Base-by-base conservation (phyloP, 2,113 vertebrate species). In the Carollia perspicillata region DNA sequence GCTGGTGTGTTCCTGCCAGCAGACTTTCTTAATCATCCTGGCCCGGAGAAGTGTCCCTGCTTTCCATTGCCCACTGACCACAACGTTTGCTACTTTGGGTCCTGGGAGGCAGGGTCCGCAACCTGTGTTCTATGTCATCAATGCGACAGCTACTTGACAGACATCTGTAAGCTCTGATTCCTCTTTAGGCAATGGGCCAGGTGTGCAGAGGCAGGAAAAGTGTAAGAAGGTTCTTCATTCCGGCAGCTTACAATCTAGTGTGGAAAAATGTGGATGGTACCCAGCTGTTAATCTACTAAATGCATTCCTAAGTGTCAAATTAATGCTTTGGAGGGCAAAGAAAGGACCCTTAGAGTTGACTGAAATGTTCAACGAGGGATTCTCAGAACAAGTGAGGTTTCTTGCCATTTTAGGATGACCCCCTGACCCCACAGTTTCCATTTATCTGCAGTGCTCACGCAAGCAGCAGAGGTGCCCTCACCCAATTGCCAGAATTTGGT, bases 261-360 rank as follows among this genome's bases (percentile, higher is more conserved):
- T 18, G 65, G 47, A 13, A 91, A 89, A n/a, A 20, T 16, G 22
- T 2, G 4, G 17, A 35, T 42, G 10, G 53, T 55, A 23, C 37
- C 78, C 35, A 55, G 63, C 40, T 16, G 42, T 37, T 44, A 42
- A 14, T 60, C 1, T 49, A 68, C n/a, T 72, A 66, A 51, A 42
- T 80, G 13, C 2, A n/a, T 28, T 47, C 3, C 9, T 88, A 58
- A 72, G 51, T 72, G 44, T 47, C n/a, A 84, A 18, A 23, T 63
- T n/a, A 87, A 23, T 74, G 86, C 33, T 79, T 33, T 86, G 68
- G 42, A 85, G 69, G 26, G 47, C 0, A 22, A 37, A 23, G 33
- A 12, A 63, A 30, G 18, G 55, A 10, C 20, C 83, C 0, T 0
- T 1, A 28, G 23, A 22, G 23, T 30, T 47, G 8, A 37, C 1